Conservation (phyloP, 2,888 invertebrate genomes). For the Dryococelus australis region DNA sequence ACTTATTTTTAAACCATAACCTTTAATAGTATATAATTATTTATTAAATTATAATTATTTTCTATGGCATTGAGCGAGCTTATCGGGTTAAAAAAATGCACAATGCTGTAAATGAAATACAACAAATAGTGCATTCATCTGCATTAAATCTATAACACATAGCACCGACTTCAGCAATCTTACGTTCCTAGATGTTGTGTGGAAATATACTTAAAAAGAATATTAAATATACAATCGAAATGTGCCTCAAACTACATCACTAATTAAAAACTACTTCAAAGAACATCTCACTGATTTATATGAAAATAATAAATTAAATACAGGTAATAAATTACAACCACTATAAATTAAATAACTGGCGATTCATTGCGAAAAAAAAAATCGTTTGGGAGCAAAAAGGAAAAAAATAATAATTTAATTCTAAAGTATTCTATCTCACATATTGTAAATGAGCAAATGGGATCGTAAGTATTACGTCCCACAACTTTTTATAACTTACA, state of each 20-base stretch:
- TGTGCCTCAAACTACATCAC: background rate
- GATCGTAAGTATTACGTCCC: background rate
- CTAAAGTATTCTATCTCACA: background rate
- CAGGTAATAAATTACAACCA: background rate
- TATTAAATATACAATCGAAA: background rate
- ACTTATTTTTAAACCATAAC: no score
- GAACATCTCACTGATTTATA: background rate
- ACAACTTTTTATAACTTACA: background rate
- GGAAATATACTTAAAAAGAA: background rate
- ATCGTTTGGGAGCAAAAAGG: background rate
- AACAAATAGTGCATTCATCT: no score
- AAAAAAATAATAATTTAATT: background rate
- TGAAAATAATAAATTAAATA: background rate
- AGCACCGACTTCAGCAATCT: conserved; percentile 4
- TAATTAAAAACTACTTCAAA: background rate
- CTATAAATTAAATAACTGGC: background rate
- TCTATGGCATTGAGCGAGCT: no score
- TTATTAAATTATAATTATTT: no score
- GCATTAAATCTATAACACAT: background rate
- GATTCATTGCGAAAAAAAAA: background rate
- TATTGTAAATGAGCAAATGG: background rate
- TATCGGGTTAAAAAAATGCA: no score
- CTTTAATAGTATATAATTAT: no score
- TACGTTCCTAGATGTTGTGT: background rate
- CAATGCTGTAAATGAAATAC: no score